Evolutionary conservation across 2,797 vertebrate species (phyloP).

Genomic region (Micrastur ruficollis): DNA sequence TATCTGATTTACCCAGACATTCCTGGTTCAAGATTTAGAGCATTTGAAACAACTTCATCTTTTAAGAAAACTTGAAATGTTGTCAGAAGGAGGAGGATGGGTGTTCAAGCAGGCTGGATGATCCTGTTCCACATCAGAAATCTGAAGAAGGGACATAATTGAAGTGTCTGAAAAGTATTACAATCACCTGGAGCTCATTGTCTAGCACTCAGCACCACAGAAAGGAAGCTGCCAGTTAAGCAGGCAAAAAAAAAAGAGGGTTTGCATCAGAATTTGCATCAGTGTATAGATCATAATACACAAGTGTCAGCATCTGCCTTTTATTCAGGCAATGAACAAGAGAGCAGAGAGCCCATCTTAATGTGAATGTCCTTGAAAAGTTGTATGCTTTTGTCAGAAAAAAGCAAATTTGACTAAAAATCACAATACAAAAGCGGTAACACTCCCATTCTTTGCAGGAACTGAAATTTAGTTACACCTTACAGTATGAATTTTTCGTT

Average conservation of each 20-base stretch:
- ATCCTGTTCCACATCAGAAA: not conserved
- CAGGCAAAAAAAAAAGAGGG: not conserved
- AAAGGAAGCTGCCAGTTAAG: not conserved
- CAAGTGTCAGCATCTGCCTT: not conserved
- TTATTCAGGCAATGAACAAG: not conserved
- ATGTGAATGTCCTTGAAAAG: not conserved
- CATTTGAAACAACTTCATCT: not conserved
- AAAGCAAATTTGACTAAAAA: not conserved
- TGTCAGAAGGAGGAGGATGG: not conserved
- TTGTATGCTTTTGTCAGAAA: not conserved
- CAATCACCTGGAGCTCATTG: not conserved
- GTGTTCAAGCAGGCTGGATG: not conserved
- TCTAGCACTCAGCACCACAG: not conserved
- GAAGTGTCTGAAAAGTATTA: not conserved
- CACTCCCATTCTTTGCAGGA: not conserved
- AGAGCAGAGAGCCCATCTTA: not conserved
- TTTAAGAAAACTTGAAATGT: not conserved
- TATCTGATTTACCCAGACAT: not conserved
- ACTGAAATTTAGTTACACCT: not conserved
- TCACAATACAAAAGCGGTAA: not conserved
- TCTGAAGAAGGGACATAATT: not conserved
- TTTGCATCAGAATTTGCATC: not conserved
- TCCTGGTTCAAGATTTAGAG: not conserved
- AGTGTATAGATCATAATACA: not conserved
- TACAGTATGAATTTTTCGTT: not conserved